Evolutionary conservation across 2,888 invertebrate species (phyloP).

Genomic region (Spisula subtruncata): DNA sequence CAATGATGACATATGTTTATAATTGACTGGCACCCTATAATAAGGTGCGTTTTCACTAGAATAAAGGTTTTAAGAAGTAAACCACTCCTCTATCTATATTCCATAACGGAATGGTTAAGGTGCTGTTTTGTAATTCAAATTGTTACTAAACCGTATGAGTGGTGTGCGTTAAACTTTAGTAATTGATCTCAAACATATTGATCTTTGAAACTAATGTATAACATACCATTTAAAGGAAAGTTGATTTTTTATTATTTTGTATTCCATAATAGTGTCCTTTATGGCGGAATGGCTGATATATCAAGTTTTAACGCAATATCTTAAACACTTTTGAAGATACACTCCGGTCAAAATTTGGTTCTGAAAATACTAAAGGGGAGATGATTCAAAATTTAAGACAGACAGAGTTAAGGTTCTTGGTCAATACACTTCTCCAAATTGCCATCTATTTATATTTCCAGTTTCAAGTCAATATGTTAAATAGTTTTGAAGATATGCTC

Average conservation of each 20-base stretch:
- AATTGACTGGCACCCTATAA: background rate
- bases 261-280: background rate
- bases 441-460: too few species aligned
- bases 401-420: too few species aligned
- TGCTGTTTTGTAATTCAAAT: background rate
- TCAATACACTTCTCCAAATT: too few species aligned
- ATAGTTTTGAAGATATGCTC: too few species aligned
- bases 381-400: too few species aligned
- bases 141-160: background rate
- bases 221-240: background rate
- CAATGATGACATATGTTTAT: background rate
- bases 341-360: too few species aligned
- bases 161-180: background rate
- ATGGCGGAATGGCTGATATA: conserved; percentile 5
- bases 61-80: background rate
- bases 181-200: background rate
- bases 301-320: too few species aligned
- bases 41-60: background rate
- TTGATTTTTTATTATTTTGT: background rate
- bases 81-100: background rate
- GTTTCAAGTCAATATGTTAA: too few species aligned
- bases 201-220: background rate
- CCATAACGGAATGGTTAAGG: conserved; percentile 7
- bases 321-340: too few species aligned
- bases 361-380: too few species aligned